Percentiles rank a stretch among this genome's conserved stretches.
Conservation (phyloP, 2,888 invertebrate species). For the Penaeus monodon region DNA sequence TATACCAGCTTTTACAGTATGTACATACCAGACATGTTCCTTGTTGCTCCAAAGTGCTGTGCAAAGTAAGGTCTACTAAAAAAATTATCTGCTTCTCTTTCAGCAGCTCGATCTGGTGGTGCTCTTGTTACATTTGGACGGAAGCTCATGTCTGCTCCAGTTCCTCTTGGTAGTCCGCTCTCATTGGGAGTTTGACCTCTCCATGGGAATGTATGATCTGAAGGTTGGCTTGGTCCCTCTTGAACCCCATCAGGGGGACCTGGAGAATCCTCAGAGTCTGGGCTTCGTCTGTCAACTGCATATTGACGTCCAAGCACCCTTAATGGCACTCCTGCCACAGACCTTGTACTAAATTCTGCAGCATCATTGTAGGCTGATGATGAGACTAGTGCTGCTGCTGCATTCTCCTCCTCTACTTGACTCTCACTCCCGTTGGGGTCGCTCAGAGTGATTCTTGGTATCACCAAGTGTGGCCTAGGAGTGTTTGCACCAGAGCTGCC, state of each 20-base stretch:
- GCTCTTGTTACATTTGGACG: slow-evolving; percentile 34
- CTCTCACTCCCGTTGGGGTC: slow-evolving; percentile 56
- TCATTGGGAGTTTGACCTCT: slow-evolving; percentile 44
- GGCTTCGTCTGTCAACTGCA: slow-evolving; percentile 56
- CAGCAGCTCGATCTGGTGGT: slow-evolving; percentile 37
- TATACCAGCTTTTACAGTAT: not conserved
- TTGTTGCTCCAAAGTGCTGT: slow-evolving; percentile 43
- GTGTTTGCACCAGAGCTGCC: slow-evolving; percentile 8
- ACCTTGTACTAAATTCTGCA: slow-evolving; percentile 49
- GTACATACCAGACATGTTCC: slow-evolving; percentile 44
- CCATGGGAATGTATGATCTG: slow-evolving; percentile 41
- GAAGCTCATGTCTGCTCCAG: slow-evolving; percentile 43
- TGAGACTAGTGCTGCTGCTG: not conserved
- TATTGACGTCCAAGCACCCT: slow-evolving; percentile 59
- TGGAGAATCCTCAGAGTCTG: slow-evolving; percentile 51
- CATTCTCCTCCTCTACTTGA: slow-evolving; percentile 53
- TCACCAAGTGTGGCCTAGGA: slow-evolving; percentile 45
- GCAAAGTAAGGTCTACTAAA: slow-evolving; percentile 57
- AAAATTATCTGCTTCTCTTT: slow-evolving; percentile 57
- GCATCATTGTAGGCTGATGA: slow-evolving; percentile 25
- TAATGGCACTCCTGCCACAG: slow-evolving; percentile 52
- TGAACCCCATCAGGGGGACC: slow-evolving; percentile 29
- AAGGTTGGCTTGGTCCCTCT: slow-evolving; percentile 37
- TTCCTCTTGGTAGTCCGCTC: slow-evolving; percentile 37
- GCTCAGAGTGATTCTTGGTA: slow-evolving; percentile 58